Evolutionary conservation across 2,888 invertebrate genomes (phyloP).

Genomic region (Nymphalis urticae): DNA sequence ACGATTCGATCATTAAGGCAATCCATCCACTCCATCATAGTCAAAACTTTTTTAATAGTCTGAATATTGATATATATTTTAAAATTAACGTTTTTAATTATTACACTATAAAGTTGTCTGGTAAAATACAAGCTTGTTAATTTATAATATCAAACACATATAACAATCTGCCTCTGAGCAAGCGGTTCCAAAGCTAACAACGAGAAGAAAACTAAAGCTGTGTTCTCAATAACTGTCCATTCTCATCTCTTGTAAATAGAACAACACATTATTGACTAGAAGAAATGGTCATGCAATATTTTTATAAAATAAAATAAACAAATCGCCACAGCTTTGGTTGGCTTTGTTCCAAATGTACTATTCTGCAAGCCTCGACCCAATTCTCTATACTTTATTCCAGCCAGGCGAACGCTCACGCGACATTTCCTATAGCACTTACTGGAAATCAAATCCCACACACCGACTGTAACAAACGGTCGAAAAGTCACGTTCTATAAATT

Average conservation of each 20-base stretch:
- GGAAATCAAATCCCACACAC: constrained; percentile 57
- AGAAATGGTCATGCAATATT: constrained; percentile 58
- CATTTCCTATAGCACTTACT: constrained; percentile 69
- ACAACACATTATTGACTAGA: constrained; percentile 47
- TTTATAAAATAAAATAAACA: constrained; percentile 65
- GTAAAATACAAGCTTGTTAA: not conserved
- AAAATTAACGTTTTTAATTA: too few species aligned
- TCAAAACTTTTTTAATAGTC: too few species aligned
- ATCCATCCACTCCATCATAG: not conserved
- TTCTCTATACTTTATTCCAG: constrained; percentile 70
- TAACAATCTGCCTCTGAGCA: constrained; percentile 21
- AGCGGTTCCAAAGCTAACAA: constrained; percentile 34
- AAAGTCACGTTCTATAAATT: constrained; percentile 46
- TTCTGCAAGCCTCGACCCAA: constrained; percentile 66
- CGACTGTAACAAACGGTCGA: constrained; percentile 46
- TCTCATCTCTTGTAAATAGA: constrained; percentile 40
- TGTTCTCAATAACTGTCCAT: constrained; percentile 33
- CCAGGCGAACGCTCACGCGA: constrained; percentile 59
- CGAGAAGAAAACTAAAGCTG: constrained; percentile 30
- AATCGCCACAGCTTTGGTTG: constrained; percentile 60
- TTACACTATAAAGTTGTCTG: too few species aligned
- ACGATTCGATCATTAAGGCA: constrained; percentile 6
- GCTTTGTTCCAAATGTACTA: constrained; percentile 69
- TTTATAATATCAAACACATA: not conserved
- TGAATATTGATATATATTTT: too few species aligned